Base-by-base conservation (phyloP, 2,797 vertebrate genomes). In the Phalloptychus januarius region DNA sequence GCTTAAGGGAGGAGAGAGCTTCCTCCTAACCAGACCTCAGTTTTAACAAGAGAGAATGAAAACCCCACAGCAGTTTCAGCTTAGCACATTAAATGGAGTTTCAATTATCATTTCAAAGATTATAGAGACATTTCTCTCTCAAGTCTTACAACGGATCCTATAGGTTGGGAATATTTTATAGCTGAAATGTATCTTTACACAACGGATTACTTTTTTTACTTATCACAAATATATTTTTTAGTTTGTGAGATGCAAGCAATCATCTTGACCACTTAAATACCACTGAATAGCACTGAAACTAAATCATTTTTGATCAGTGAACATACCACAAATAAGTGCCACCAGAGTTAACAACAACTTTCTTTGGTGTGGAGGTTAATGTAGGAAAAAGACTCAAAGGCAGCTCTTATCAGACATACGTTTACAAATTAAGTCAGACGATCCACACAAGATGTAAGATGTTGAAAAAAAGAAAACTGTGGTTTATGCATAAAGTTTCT, bases 1-100 rank as follows among this genome's bases (percentile, higher is more conserved):
- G 74, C 67, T 74, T 74, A 69, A 75, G 46, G 72, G 79, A 50
- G 79, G 79, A 56, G 78, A 40, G 79, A 72, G 83, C 65, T 52
- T 50, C 16, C 2, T 52, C 54, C 58, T 45, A 75, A 61, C 74
- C 63, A 76, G 45, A 81, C 52, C 76, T 71, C 12, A 79, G 31
- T 65, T 67, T 61, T 71, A 78, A 88, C 20, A 70, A 40, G 16
- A 36, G 23, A 33, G 15, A 77, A 36, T 74, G 33, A 63, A 63
- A 63, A 33, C 16, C 3, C 25, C 1, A 46, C 33, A 25, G 31
- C 28, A 46, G 3, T 63, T 46, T 31, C 13, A 63, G 74, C 54
- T 61, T 10, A 46, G 42, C 45, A 11, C 38, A 18, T 33, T 61
- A 20, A 45, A 44, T 46, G 40, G 11, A 25, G 8, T 75, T 75